A percentile compares a stretch with the other conserved stretches of the same genome.
These are phyloP conservation scores for Sanderia malayensis DNA, from an alignment of 30 jellyfish, hydroid and myxozoan species.

Conservation along the genomic window DNA sequence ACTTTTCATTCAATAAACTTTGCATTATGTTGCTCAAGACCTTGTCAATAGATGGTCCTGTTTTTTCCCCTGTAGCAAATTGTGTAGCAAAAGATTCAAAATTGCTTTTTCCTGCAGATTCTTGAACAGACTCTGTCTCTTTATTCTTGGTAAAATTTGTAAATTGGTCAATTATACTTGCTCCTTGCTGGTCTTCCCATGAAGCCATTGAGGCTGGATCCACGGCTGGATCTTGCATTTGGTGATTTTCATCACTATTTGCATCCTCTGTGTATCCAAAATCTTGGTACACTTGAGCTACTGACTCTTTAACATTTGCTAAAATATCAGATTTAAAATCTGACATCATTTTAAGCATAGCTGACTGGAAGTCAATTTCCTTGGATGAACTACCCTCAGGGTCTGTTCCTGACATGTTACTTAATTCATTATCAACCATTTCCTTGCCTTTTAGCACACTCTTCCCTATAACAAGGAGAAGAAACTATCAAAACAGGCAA, in stretches of 20 bases:
- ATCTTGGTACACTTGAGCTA: constrained; percentile 17
- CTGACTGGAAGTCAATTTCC: constrained; percentile 4
- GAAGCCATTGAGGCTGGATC: constrained; percentile 1
- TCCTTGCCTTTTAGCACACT: neutral
- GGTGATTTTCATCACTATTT: constrained; percentile 15
- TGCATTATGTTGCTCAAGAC: constrained; percentile 31
- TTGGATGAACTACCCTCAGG: constrained; percentile 10
- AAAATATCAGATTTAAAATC: constrained; percentile 23
- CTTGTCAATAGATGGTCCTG: constrained; percentile 33
- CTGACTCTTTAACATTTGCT: constrained; percentile 41
- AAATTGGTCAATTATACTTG: neutral
- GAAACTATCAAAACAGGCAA: neutral
- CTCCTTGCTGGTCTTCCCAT: constrained; percentile 20
- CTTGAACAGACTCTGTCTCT: neutral
- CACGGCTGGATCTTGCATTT: constrained; percentile 3
- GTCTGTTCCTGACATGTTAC: neutral
- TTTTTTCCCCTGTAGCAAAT: constrained; percentile 20
- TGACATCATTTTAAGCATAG: constrained; percentile 26
- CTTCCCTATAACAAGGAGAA: constrained; percentile 14
- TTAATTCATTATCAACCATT: neutral
- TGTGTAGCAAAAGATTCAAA: constrained; percentile 20
- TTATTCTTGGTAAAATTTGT: neutral
- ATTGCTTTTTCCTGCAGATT: constrained; percentile 5
- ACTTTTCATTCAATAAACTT: constrained; percentile 15
- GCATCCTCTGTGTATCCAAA: constrained; percentile 28